Evolutionary conservation across 2,113 vertebrate genomes (phyloP).

Genomic region (Limnothrissa miodon): DNA sequence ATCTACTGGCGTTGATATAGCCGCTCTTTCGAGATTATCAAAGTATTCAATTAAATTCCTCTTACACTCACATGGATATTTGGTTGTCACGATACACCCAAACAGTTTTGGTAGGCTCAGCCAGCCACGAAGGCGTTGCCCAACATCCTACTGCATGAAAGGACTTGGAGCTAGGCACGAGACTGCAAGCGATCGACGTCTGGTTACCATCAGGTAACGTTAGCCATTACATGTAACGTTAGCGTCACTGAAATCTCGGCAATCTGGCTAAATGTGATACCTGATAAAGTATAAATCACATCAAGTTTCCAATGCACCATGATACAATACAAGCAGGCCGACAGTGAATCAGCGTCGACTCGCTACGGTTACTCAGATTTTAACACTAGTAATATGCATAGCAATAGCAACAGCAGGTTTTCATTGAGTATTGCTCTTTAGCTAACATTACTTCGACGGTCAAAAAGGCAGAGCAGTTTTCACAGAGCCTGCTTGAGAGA

Average conservation of each 20-base stretch:
- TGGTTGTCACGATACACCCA: background rate
- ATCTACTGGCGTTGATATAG: background rate
- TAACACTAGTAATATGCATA: conserved; percentile 2
- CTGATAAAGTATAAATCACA: background rate
- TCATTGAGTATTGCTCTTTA: background rate
- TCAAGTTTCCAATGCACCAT: background rate
- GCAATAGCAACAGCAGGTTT: conserved; percentile 16
- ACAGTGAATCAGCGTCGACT: background rate
- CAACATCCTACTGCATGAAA: conserved; percentile 31
- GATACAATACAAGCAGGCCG: background rate
- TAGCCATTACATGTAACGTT: background rate
- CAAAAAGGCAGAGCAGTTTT: background rate
- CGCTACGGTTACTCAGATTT: background rate
- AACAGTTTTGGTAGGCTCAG: background rate
- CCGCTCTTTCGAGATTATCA: background rate
- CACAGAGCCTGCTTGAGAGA: background rate
- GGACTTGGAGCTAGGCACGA: background rate
- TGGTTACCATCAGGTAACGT: background rate
- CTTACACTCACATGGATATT: background rate
- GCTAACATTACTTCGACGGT: background rate
- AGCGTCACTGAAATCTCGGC: background rate
- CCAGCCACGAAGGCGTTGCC: conserved; percentile 64
- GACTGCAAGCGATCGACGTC: background rate
- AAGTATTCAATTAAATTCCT: background rate
- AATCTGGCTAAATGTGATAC: background rate